Conservation (phyloP, 1,140 invertebrate species). For the Drosophila equinoxialis region DNA sequence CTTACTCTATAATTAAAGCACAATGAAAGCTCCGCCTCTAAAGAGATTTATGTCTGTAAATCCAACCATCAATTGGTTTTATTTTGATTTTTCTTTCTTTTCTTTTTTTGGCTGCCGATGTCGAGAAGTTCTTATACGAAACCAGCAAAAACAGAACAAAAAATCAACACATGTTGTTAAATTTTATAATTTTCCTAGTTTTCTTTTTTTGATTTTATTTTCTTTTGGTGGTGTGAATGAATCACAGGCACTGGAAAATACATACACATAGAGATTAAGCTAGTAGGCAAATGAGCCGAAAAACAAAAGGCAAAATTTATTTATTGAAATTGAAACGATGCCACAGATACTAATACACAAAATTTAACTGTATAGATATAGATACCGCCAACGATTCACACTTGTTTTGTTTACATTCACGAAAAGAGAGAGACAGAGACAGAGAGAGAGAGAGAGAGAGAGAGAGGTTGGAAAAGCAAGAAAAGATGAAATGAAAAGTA, state of each 20-base stretch:
- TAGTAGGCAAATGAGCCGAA: background rate
- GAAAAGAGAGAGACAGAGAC: background rate
- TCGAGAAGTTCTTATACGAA: background rate
- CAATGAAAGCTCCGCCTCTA: background rate
- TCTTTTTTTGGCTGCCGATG: background rate
- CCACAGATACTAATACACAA: conserved; percentile 2
- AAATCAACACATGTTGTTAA: background rate
- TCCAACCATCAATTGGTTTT: background rate
- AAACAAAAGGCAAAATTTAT: background rate
- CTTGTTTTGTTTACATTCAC: conserved; percentile 10
- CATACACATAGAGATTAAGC: background rate
- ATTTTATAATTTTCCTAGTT: conserved; percentile 7
- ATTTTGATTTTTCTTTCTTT: no score
- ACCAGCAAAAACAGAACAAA: background rate
- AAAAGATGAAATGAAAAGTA: conserved; percentile 22
- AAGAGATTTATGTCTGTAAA: background rate
- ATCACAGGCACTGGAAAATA: conserved; percentile 1
- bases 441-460: no score
- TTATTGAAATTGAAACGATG: conserved; percentile 4
- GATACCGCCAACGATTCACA: background rate
- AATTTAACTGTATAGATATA: conserved; percentile 2
- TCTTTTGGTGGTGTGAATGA: conserved; percentile 4
- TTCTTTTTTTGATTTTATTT: conserved; percentile 3
- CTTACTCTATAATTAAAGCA: background rate
- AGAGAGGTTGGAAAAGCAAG: conserved; percentile 15